A percentile compares a stretch with the other conserved stretches of the same genome.
Evolutionary conservation across 2,113 vertebrate species (phyloP).

Genomic region (Eurystomus gularis): DNA sequence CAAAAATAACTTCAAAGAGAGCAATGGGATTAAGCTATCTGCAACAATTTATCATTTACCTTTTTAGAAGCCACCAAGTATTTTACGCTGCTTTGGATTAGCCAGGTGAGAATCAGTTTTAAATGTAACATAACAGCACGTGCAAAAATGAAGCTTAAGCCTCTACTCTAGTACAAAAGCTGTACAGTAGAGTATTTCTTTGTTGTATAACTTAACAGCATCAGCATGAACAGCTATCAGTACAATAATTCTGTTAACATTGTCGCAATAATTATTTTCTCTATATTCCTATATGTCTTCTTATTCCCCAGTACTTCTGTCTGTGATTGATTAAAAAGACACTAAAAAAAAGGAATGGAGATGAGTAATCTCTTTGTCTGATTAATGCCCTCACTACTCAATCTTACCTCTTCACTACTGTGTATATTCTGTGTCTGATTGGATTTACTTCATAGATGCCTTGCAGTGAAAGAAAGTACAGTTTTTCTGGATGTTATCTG

Average conservation of each 20-base stretch:
- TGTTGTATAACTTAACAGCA: background rate
- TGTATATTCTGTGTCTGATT: background rate
- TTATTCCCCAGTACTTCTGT: background rate
- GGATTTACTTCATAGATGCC: background rate
- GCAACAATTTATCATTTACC: background rate
- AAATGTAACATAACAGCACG: background rate
- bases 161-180: background rate
- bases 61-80: background rate
- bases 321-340: background rate
- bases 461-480: background rate
- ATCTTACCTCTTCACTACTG: background rate
- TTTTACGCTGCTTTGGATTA: background rate
- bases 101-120: background rate
- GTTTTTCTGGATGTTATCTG: background rate
- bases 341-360: background rate
- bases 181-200: background rate
- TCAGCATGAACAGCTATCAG: background rate
- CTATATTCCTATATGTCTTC: background rate
- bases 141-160: background rate
- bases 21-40: background rate
- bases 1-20: background rate
- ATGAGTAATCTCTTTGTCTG: background rate
- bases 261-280: background rate
- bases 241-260: background rate
- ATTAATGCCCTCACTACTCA: background rate